Percentiles rank a stretch among this genome's conserved stretches.
Evolutionary conservation across 2,888 invertebrate species (phyloP).

Genomic region (Diloba caeruleocephala): DNA sequence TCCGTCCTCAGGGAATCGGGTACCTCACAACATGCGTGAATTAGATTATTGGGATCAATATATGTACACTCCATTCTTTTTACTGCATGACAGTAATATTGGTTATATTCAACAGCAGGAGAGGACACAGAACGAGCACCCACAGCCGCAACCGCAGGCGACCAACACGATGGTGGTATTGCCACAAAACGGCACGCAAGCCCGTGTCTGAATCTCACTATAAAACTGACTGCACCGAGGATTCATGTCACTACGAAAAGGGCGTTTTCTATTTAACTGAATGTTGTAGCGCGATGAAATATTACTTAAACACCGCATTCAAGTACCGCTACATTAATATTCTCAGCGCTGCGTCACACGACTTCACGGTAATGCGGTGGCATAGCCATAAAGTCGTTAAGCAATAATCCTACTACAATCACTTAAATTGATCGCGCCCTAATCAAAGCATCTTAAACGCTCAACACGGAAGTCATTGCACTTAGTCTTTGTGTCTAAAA

Average conservation of each 20-base stretch:
- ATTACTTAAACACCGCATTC: too few relatives aligned
- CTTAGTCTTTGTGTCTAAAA: slow-evolving; percentile 10
- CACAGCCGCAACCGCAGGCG: slow-evolving; percentile 41
- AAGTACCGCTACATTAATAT: too few relatives aligned
- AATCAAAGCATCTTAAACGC: slow-evolving; percentile 17
- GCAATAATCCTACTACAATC: slow-evolving; percentile 1
- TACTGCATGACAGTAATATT: too few relatives aligned
- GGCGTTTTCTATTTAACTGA: slow-evolving; percentile 12
- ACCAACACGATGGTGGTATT: slow-evolving; percentile 77
- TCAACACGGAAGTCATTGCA: slow-evolving; percentile 24
- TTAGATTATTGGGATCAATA: too few relatives aligned
- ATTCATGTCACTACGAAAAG: slow-evolving; percentile 28
- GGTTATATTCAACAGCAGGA: slow-evolving; percentile 26
- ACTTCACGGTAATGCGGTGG: too few relatives aligned
- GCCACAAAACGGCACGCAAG: slow-evolving; percentile 70
- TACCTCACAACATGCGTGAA: too few relatives aligned
- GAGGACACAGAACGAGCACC: slow-evolving; percentile 58
- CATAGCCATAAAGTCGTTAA: too few relatives aligned
- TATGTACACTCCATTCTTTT: too few relatives aligned
- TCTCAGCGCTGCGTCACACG: neutral
- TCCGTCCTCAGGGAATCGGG: too few relatives aligned
- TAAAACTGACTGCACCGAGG: slow-evolving; percentile 47
- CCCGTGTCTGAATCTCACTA: slow-evolving; percentile 76
- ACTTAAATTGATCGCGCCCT: slow-evolving; percentile 15
- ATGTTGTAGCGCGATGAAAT: slow-evolving; percentile 1